Percentiles rank a stretch among this genome's conserved stretches.
phyloP scores from a whole-genome alignment of 2,888 invertebrate species.

The Horisme vitalbata region DNA sequence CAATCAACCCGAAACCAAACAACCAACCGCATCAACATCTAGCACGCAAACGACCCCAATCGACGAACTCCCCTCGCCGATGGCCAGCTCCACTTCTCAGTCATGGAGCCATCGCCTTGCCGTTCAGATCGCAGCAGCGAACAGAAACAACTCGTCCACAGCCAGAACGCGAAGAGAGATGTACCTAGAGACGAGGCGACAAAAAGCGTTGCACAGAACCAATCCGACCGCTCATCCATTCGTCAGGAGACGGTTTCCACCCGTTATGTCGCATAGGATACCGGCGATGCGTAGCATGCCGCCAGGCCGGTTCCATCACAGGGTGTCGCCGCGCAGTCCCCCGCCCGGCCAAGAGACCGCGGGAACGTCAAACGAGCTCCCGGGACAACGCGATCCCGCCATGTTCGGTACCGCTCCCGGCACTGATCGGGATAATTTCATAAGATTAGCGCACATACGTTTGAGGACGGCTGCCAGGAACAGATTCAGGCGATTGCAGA shows the following conservation, averaged over 20 bases:
- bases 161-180: constrained; percentile 66
- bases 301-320: constrained; percentile 40
- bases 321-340: constrained; percentile 39
- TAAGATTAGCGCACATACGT: constrained; percentile 70
- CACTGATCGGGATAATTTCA: constrained; percentile 65
- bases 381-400: neutral
- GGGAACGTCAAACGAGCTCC: constrained; percentile 51
- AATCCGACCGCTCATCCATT: constrained; percentile 70
- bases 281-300: constrained; percentile 62
- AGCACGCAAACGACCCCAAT: constrained; percentile 19
- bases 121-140: constrained; percentile 74
- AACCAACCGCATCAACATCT: constrained; percentile 26
- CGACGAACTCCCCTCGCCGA: constrained; percentile 35
- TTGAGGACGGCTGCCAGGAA: constrained; percentile 67
- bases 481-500: constrained; percentile 66
- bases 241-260: constrained; percentile 60
- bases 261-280: constrained; percentile 64
- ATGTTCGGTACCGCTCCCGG: constrained; percentile 28
- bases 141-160: constrained; percentile 68
- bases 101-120: constrained; percentile 73
- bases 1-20: constrained; percentile 5
- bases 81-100: constrained; percentile 41
- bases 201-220: constrained; percentile 69
- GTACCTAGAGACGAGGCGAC: constrained; percentile 64
- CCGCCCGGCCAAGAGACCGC: constrained; percentile 43